Evolutionary conservation across 2,113 vertebrate genomes (phyloP), one percentile per base, ranked within the genome.

Genomic region (Sinosuthora webbiana): DNA sequence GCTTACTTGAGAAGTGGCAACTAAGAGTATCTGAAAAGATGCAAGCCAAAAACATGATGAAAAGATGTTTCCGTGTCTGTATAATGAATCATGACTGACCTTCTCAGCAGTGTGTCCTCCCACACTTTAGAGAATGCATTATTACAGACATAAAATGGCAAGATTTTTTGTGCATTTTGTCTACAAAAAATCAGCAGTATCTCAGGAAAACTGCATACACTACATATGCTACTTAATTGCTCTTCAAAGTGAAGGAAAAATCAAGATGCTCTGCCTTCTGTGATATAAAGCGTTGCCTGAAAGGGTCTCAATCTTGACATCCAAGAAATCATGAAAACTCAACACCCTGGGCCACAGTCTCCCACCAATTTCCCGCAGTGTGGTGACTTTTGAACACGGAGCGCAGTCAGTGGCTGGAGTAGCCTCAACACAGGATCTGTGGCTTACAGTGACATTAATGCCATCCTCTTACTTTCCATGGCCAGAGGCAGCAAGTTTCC

Each of bases 371-470:
- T 76, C 59, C 15, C 1, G 0, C 59, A 33, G 23, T 20, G n/a
- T 0, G 2, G n/a, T 49, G 70, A 63, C 57, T 56, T 50, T 24
- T 3, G 24, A 56, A 47, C 60, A 59, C 0, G 0, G 44, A 37
- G n/a, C 69, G 23, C 24, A 25, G 41, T 11, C 39, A 31, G 52
- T 12, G 41, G 39, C 50, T 53, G 59, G 21, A 77, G 57, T 21
- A 47, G 37, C 53, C 7, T 3, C 30, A 63, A 21, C 52, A 84
- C 24, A 65, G 37, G 22, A 87, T 23, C 31, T 49, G 59, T 45
- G 53, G n/a, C 41, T 90, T 42, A 21, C 7, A 22, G 13, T 4
- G 27, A 39, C 10, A 83, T 67, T 23, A 45, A 59, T 4, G 39
- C 22, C 67, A 69, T 69, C 2, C 0, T 44, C 65, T 62, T 19